Evolutionary conservation across 2,113 vertebrate genomes (phyloP), one percentile per base, ranked within the genome.

Genomic region (Brevimyrus niger): DNA sequence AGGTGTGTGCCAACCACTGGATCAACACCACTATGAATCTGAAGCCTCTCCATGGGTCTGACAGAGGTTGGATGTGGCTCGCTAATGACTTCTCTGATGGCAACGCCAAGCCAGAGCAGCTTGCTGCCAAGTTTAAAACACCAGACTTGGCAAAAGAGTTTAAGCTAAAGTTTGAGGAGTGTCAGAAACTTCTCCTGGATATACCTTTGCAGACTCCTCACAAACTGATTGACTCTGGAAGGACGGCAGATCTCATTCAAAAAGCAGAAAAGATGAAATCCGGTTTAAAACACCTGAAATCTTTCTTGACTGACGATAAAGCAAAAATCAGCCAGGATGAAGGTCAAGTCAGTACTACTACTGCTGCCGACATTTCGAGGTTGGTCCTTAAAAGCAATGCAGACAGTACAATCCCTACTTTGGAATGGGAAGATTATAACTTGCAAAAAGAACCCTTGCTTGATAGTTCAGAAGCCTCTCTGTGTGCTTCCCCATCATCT

Each of bases 231-330:
- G 97, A 98, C 94, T 97, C 97, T 0, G 98, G 97, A 51, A 96
- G 97, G 92, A 98, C 98, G 31, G 98, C 98, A 48, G 97, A 96
- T 13, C 96, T 99, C 51, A 99, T 99, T 93, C 96, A 98, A 93
- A 98, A 97, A 94, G 98, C 98, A 27, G 98, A 99, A 93, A 97
- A 99, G 94, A 99, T 99, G 98, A 99, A 99, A 92, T 97, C 95
- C 87, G 98, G 95, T 23, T 95, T 99, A 31, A 99, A 99, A 95
- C 97, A 99, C 92, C 95, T 99, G 15, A 99, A 99, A 94, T 97
- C 94, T 0, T 97, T 98, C 93, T 94, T 99, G 93, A 99, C 98
- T 0, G 97, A 97, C 35, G 97, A 97, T 61, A 97, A 97, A 94
- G 93, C 94, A 17, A 99, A 98, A 92, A 96, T 97, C 83, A 97